Evolutionary conservation across 2,113 vertebrate species (phyloP), one percentile per base, ranked within the genome.

Genomic region (Hoplias malabaricus): DNA sequence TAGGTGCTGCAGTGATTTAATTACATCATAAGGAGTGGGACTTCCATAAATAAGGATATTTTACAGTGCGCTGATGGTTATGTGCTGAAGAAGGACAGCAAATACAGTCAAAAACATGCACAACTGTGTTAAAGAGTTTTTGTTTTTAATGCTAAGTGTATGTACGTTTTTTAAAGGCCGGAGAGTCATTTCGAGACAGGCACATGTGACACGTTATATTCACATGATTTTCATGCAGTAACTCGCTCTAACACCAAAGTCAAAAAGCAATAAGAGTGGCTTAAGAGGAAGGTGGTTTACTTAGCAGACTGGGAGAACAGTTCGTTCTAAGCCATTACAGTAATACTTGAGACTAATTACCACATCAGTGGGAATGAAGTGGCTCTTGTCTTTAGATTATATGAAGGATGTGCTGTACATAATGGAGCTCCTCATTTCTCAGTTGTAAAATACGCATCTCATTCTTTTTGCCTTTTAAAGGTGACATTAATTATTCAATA

Each of bases 281-380:
- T 61, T 7, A 46, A 27, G 40, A 29, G 40, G 46, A 57, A 73
- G 12, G 72, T 43, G 36, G 19, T 25, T 70, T 50, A 34, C 43
- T n/a, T 29, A 31, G 16, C 23, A 42, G 29, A 27, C 23, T 25
- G n/a, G 69, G 29, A 61, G 57, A 23, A 69, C 36, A 46, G 19
- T 36, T 38, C 31, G 14, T 77, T 62, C 27, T n/a, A 23, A 62
- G 34, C 13, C 10, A 56, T 70, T 61, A 14, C 31, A 7, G 38
- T 42, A 73, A 63, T 48, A 61, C 31, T 31, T 31, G 38, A 82
- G 67, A 78, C 63, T 63, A 48, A 74, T 74, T 46, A 73, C n/a
- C 75, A 74, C 59, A 42, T 82, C 9, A 78, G 31, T 57, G 69
- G 31, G 57, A 56, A 57, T 66, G 11, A 78, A 70, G 72, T 29